phyloP scores from a whole-genome alignment of 2,888 invertebrate genomes.

The Harpalus rufipes region DNA sequence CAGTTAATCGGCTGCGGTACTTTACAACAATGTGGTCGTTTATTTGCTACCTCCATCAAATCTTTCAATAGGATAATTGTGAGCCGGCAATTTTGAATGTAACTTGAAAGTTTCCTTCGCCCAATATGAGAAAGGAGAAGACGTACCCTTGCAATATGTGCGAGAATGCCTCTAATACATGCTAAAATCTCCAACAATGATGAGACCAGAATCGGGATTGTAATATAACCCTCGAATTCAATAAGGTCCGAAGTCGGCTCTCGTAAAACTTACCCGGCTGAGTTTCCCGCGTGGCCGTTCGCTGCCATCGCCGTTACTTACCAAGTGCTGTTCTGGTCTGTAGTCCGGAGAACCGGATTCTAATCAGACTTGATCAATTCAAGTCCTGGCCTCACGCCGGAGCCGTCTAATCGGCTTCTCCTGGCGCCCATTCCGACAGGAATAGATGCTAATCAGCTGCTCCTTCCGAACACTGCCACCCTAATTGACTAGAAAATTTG shows the following conservation, averaged over 20 bases:
- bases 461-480: slow-evolving; percentile 16
- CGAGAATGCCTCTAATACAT: slow-evolving; percentile 19
- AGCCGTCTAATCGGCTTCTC: slow-evolving; percentile 8
- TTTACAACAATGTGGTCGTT: too few species aligned
- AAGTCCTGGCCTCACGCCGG: background rate
- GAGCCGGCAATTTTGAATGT: too few species aligned
- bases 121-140: slow-evolving; percentile 6
- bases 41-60: too few species aligned
- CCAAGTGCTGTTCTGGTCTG: background rate
- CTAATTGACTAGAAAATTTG: slow-evolving; percentile 43
- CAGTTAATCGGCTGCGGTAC: too few species aligned
- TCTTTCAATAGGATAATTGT: too few species aligned
- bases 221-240: slow-evolving; percentile 57
- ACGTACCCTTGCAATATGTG: slow-evolving; percentile 28
- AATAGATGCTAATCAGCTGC: slow-evolving; percentile 45
- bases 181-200: slow-evolving; percentile 47
- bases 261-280: slow-evolving; percentile 43
- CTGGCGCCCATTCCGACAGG: slow-evolving; percentile 11
- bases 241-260: slow-evolving; percentile 57
- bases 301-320: slow-evolving; percentile 14
- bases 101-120: background rate
- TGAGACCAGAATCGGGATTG: slow-evolving; percentile 24
- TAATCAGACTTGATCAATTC: slow-evolving; percentile 56
- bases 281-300: slow-evolving; percentile 1
- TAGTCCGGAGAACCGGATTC: slow-evolving; percentile 11